Percentiles rank a stretch among this genome's conserved stretches.
phyloP scores from a whole-genome alignment of 2,888 invertebrate genomes.

The Clistopyga incitator region DNA sequence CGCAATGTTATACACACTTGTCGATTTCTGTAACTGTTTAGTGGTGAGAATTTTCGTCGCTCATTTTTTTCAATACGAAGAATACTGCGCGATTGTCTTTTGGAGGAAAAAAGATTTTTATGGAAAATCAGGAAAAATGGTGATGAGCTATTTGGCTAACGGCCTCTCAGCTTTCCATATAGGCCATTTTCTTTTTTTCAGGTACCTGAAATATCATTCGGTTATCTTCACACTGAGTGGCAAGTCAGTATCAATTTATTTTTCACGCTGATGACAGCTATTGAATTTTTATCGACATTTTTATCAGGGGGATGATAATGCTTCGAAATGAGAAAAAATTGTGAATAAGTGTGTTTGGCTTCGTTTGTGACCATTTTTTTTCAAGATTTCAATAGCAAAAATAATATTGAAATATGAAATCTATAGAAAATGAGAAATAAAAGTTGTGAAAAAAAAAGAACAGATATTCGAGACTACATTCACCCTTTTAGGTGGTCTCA shows the following conservation, averaged over 20 bases:
- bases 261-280: background rate
- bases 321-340: no score
- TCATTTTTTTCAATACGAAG: no score
- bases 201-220: background rate
- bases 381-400: background rate
- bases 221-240: background rate
- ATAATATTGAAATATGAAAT: background rate
- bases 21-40: background rate
- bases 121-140: background rate
- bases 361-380: no score
- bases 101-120: no score
- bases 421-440: background rate
- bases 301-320: no score
- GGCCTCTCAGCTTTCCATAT: background rate
- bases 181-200: background rate
- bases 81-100: no score
- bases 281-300: background rate
- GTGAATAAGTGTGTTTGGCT: no score
- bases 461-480: background rate
- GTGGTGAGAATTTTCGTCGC: no score
- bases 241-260: background rate
- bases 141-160: constrained; percentile 7
- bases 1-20: background rate
- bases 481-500: constrained; percentile 16
- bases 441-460: background rate